phyloP scores from a whole-genome alignment of 2,797 vertebrate species.

The Pangasius macronema region DNA sequence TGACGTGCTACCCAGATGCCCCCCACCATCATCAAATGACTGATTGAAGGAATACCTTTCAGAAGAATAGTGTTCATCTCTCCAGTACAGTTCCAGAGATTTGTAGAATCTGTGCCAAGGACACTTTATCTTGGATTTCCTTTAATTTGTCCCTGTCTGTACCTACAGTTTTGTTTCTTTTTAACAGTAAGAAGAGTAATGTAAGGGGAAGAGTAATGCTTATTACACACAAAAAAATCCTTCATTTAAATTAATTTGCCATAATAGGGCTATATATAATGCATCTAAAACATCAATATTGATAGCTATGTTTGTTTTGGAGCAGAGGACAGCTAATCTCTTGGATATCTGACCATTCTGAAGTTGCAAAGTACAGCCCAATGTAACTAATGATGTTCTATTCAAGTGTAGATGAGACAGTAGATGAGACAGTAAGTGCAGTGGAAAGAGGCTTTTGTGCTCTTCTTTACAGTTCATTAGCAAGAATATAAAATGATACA shows the following conservation, averaged over 20 bases:
- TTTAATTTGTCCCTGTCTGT: background rate
- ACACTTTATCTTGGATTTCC: too few relatives aligned
- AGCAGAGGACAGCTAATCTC: background rate
- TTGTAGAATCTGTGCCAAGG: background rate
- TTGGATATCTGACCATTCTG: background rate
- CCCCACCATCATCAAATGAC: background rate
- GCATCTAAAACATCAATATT: background rate
- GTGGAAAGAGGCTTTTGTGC: background rate
- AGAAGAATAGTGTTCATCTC: background rate
- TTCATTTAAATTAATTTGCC: background rate
- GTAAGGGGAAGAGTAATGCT: background rate
- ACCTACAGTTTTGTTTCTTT: background rate
- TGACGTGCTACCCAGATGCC: background rate
- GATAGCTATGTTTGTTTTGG: background rate
- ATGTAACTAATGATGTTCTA: background rate
- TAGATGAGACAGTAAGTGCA: background rate
- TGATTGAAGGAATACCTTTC: background rate
- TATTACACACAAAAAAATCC: background rate
- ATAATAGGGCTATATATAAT: background rate
- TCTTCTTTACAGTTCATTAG: background rate
- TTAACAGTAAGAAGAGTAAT: background rate
- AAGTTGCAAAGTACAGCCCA: background rate
- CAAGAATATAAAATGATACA: slow-evolving; percentile 4
- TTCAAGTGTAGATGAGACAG: background rate
- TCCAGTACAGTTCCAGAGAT: background rate